Base-by-base conservation (phyloP, 2,888 invertebrate species). In the Ptycholaimellus sp. region DNA sequence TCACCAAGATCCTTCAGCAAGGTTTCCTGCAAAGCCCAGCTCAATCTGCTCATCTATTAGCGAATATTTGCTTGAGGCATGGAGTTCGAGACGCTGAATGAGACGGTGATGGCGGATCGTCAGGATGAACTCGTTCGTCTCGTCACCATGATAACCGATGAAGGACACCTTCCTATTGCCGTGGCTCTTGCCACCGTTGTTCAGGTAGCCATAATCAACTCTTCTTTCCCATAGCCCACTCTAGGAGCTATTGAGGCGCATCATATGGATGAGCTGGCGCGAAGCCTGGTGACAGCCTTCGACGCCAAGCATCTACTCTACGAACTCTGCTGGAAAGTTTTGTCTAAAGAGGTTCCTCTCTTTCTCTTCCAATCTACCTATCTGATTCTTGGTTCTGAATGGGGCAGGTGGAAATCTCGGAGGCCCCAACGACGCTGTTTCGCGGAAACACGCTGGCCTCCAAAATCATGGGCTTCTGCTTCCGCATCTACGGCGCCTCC, bases 141-240 rank as follows among this genome's bases (percentile, higher is more conserved):
- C 3, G 85, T 93, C 16, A 93, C 93, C 1, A 87, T 90, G 85
- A 90, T 93, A 38, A 87, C 87, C 37, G 93, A 93, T 58, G 90
- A 90, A 67, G 68, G 66, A 39, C 90, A 93, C 60, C 61, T 93
- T 18, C 90, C 90, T 0, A 90, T 93, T 48, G 90, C 90, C 2
- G 87, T 87, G 79, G 90, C 90, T 0, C 64, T 96, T 30, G 85
- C 90, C 0, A 83, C 79, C 60, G 90, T 93, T 3, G 85, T 93
- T 5, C n/a, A n/a, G n/a, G n/a, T n/a, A n/a, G n/a, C 6, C 14
- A n/a, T 11, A 7, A 11, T 13, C 13, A 13, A 7, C 14, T 14
- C n/a, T 6, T 6, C 6, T n/a, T 6, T 14, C 6, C 6, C 14
- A 16, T 16, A 30, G 30, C 14, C 9, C 6, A 13, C 25, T 9